Percentiles rank a stretch among this genome's conserved stretches.
Conservation (phyloP, 1,140 invertebrate genomes). For the Bombus turneri region DNA sequence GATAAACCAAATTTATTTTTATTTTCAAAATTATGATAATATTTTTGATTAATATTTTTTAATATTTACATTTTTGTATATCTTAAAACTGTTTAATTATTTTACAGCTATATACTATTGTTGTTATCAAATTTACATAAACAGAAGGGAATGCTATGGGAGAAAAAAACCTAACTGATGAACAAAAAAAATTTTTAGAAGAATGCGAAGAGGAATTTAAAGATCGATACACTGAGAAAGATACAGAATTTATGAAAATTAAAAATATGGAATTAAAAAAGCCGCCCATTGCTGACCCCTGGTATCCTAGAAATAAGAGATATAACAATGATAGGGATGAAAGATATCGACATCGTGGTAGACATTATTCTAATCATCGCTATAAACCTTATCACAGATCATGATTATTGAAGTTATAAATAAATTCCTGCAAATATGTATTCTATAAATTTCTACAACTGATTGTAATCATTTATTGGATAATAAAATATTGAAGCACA, state of each 20-base stretch:
- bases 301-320: conserved; percentile 73
- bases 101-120: not conserved
- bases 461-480: not conserved
- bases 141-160: conserved; percentile 12
- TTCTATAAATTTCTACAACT: not conserved
- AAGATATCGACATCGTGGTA: not conserved
- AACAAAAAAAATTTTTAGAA: conserved; percentile 78
- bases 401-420: not conserved
- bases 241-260: conserved; percentile 81
- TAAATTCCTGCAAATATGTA: not conserved
- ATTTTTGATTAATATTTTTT: not conserved
- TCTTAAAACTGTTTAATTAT: not conserved
- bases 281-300: conserved; percentile 84
- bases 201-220: conserved; percentile 83
- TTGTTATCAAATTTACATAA: not conserved
- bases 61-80: not conserved
- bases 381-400: not conserved
- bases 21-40: not conserved
- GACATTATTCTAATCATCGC: not conserved
- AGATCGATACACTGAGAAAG: conserved; percentile 82
- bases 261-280: conserved; percentile 71
- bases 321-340: not conserved
- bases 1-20: too few relatives aligned
- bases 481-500: not conserved
- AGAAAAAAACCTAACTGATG: conserved; percentile 49